Conservation (phyloP, 1,140 invertebrate genomes). For the Ectropis grisescens region DNA sequence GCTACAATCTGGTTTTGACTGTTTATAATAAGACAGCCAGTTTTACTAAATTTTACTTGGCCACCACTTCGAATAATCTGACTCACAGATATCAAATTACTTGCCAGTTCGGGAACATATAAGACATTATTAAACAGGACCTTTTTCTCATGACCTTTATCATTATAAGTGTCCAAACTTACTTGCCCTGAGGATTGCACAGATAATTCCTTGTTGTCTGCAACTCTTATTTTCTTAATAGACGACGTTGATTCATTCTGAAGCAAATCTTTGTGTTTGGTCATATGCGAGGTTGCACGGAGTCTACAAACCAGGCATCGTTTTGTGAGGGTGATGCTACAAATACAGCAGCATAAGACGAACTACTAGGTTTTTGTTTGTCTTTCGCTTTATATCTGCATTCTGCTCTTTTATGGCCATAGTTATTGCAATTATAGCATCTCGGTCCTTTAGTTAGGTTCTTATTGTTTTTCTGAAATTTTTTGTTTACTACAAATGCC, state of each 20-base stretch:
- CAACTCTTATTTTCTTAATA: conserved; percentile 15
- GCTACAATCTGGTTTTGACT: too few species aligned
- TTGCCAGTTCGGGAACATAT: too few species aligned
- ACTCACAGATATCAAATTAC: neutral
- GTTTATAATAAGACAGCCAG: too few species aligned
- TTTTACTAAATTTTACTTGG: too few species aligned
- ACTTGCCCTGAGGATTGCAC: conserved; percentile 1
- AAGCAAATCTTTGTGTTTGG: conserved; percentile 11
- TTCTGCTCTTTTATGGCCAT: neutral
- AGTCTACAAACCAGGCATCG: neutral
- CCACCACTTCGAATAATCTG: neutral
- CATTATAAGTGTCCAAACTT: conserved; percentile 1
- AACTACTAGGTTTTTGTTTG: neutral
- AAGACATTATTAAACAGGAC: too few species aligned
- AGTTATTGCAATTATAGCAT: conserved; percentile 2
- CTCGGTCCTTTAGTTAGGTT: too few species aligned
- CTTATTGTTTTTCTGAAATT: neutral
- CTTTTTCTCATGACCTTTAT: conserved; percentile 2
- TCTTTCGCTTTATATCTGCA: neutral
- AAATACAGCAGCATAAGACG: neutral
- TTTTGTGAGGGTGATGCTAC: neutral
- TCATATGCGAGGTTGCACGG: conserved; percentile 15
- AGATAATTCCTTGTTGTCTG: conserved; percentile 12
- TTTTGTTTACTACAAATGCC: neutral
- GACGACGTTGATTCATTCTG: neutral